Conservation (phyloP, 2,888 invertebrate genomes). For the Tetragnatha montana region DNA sequence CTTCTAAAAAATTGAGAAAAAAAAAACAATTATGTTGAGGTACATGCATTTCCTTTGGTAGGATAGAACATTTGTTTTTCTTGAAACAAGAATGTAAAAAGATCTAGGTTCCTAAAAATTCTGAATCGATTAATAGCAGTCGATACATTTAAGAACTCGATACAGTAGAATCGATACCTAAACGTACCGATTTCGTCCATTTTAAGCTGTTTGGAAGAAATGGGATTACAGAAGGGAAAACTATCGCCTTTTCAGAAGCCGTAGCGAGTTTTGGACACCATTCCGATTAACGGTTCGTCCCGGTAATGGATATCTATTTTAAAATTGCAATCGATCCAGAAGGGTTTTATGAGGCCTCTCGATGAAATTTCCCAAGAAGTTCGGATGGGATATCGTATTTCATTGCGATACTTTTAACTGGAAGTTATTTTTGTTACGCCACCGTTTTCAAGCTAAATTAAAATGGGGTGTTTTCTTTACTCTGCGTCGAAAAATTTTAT, state of each 20-base stretch:
- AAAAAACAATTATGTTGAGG: no score
- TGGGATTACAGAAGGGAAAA: background rate
- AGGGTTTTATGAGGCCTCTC: background rate
- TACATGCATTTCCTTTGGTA: no score
- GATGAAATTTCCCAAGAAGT: background rate
- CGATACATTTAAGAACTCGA: no score
- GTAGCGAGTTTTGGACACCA: conserved; percentile 10
- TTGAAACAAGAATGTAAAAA: no score
- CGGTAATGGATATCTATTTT: conserved; percentile 30
- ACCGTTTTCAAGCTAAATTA: no score
- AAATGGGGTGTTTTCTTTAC: no score
- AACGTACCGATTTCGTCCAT: background rate
- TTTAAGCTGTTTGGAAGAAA: background rate
- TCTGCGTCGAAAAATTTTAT: no score
- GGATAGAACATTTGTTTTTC: no score
- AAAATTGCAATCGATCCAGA: conserved; percentile 6
- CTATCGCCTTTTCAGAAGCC: background rate
- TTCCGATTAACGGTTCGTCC: conserved; percentile 21
- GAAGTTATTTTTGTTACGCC: no score
- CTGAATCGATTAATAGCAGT: conserved; percentile 5
- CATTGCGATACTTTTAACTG: no score
- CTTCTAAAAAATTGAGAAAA: no score
- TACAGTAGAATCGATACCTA: background rate
- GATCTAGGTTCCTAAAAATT: background rate
- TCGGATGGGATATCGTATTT: background rate